These are phyloP conservation scores for Oscheius sp. DNA, from an alignment of 2,888 invertebrate genomes.

Conservation along the genomic window DNA sequence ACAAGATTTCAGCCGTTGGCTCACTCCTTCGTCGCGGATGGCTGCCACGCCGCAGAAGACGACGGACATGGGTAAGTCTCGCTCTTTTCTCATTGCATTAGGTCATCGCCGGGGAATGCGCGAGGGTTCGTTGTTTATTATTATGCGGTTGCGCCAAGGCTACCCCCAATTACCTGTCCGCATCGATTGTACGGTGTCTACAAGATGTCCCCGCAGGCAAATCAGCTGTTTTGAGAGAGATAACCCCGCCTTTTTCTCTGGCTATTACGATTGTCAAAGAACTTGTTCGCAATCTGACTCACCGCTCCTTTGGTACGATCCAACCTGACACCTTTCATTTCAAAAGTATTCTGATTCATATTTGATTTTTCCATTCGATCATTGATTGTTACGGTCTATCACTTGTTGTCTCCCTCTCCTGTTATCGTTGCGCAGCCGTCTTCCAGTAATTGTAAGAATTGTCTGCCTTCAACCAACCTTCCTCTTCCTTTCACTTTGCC, in stretches of 20 bases:
- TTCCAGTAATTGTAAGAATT: too few relatives aligned
- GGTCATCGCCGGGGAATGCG: slow-evolving; percentile 7
- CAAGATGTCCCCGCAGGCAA: not conserved
- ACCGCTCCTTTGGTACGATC: slow-evolving; percentile 20
- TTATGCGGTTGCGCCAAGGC: slow-evolving; percentile 31
- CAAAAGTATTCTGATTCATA: not conserved
- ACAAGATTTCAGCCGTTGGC: slow-evolving; percentile 1
- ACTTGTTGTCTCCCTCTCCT: not conserved
- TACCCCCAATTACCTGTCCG: slow-evolving; percentile 32
- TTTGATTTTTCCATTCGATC: too few relatives aligned
- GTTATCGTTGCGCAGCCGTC: not conserved
- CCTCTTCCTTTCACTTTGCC: not conserved
- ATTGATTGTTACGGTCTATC: not conserved
- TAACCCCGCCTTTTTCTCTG: slow-evolving; percentile 12
- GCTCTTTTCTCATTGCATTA: not conserved
- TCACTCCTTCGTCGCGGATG: slow-evolving; percentile 5
- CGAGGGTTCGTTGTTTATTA: slow-evolving; percentile 26
- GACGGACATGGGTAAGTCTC: slow-evolving; percentile 29
- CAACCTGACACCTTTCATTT: not conserved
- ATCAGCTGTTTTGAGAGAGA: not conserved
- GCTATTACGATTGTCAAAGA: slow-evolving; percentile 25
- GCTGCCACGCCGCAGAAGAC: slow-evolving; percentile 26
- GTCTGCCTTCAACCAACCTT: too few relatives aligned
- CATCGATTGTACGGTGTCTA: slow-evolving; percentile 31
- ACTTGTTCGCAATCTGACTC: slow-evolving; percentile 23